These are phyloP conservation scores for Eupithecia exiguata DNA, from an alignment of 2,888 invertebrate genomes.

Conservation along the genomic window DNA sequence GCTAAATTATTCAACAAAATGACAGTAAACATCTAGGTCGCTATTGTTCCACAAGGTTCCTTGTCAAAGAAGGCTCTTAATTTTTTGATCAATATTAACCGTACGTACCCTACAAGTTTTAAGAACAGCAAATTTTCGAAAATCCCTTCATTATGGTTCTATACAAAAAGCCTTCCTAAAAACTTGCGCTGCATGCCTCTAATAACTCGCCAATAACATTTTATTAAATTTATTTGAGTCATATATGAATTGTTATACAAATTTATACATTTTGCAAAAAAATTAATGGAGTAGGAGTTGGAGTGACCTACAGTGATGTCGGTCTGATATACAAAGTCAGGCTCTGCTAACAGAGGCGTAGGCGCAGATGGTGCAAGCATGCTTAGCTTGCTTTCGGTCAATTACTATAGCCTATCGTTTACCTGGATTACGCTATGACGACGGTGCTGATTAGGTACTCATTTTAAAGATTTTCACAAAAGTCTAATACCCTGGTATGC, in stretches of 20 bases:
- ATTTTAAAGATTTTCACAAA: neutral
- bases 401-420: neutral
- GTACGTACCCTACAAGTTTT: too few species aligned
- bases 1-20: constrained; percentile 68
- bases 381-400: constrained; percentile 62
- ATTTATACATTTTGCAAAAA: neutral
- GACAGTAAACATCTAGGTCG: constrained; percentile 69
- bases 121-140: too few species aligned
- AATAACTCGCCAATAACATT: too few species aligned
- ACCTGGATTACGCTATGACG: neutral
- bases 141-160: too few species aligned
- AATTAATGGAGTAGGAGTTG: constrained; percentile 28
- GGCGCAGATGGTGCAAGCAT: constrained; percentile 54
- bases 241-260: neutral
- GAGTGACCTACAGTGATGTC: constrained; percentile 21
- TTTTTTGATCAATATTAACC: neutral
- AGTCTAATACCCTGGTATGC: neutral
- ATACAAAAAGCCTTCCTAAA: neutral
- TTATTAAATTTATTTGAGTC: neutral
- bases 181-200: neutral
- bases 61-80: constrained; percentile 17
- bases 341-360: constrained; percentile 56
- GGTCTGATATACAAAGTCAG: constrained; percentile 39
- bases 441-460: neutral
- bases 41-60: constrained; percentile 53